These are phyloP conservation scores for Leptinotarsa tumamoca DNA, from an alignment of 2,888 invertebrate species.

Conservation along the genomic window DNA sequence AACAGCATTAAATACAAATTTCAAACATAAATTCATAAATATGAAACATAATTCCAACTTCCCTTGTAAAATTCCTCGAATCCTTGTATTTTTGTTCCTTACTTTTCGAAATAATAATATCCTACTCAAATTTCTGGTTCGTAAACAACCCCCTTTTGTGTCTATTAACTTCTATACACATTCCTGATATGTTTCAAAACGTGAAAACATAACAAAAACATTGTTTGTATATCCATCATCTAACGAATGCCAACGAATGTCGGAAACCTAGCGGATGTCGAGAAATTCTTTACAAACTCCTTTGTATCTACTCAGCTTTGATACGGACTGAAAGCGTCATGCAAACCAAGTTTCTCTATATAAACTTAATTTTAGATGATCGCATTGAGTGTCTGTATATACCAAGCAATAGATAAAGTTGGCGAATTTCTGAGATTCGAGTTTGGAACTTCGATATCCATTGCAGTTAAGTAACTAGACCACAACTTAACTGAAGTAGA, in stretches of 20 bases:
- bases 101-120: too few species aligned
- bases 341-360: slow-evolving; percentile 9
- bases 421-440: slow-evolving; percentile 3
- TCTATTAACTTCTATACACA: background rate
- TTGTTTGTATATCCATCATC: background rate
- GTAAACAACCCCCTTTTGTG: background rate
- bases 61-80: too few species aligned
- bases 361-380: background rate
- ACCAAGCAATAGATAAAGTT: background rate
- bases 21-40: background rate
- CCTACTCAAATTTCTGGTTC: too few species aligned
- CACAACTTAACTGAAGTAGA: background rate
- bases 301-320: background rate
- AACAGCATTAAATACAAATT: too few species aligned
- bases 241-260: background rate
- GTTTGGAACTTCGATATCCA: slow-evolving; percentile 11
- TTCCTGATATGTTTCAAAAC: background rate
- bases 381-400: background rate
- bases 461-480: slow-evolving; percentile 9
- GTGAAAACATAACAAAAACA: slow-evolving; percentile 1
- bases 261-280: background rate
- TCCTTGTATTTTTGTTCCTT: too few species aligned
- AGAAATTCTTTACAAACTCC: slow-evolving; percentile 5
- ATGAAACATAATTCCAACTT: too few species aligned
- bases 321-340: slow-evolving; percentile 4